These are phyloP conservation scores for Bombus impatiens DNA, from an alignment of 1,140 invertebrate species.

Conservation along the genomic window DNA sequence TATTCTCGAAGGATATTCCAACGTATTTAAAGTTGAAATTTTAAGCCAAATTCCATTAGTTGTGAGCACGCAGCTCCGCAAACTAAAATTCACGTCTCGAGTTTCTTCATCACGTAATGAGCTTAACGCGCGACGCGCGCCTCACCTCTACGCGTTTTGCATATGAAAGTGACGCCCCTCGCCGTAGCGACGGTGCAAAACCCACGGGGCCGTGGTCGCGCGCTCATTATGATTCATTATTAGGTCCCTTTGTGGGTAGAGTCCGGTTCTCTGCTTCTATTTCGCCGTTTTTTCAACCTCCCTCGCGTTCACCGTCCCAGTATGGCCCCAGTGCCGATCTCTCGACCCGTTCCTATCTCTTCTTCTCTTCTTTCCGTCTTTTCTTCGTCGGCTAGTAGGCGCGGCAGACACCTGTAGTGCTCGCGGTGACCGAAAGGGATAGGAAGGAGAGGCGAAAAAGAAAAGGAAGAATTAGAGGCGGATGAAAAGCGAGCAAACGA, in stretches of 20 bases:
- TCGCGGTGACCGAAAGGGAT: slow-evolving; percentile 48
- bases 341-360: not conserved
- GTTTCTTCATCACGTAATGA: slow-evolving; percentile 57
- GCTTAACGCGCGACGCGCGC: slow-evolving; percentile 43
- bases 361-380: slow-evolving; percentile 15
- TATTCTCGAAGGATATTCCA: not conserved
- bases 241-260: slow-evolving; percentile 73
- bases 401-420: slow-evolving; percentile 72
- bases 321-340: not conserved
- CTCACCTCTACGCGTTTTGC: slow-evolving; percentile 58
- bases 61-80: not conserved
- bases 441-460: not conserved
- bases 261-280: slow-evolving; percentile 71
- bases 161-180: slow-evolving; percentile 73
- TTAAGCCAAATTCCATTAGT: not conserved
- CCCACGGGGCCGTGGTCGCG: slow-evolving; percentile 53
- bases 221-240: slow-evolving; percentile 79
- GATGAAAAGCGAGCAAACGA: slow-evolving; percentile 67
- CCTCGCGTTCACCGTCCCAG: slow-evolving; percentile 22
- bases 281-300: slow-evolving; percentile 62
- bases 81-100: slow-evolving; percentile 27
- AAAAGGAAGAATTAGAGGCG: slow-evolving; percentile 54
- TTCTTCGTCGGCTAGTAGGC: slow-evolving; percentile 56
- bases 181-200: slow-evolving; percentile 59
- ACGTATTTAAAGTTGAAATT: not conserved